Evolutionary conservation across 1,140 invertebrate species (phyloP).

Genomic region (Drosophila arizonae): DNA sequence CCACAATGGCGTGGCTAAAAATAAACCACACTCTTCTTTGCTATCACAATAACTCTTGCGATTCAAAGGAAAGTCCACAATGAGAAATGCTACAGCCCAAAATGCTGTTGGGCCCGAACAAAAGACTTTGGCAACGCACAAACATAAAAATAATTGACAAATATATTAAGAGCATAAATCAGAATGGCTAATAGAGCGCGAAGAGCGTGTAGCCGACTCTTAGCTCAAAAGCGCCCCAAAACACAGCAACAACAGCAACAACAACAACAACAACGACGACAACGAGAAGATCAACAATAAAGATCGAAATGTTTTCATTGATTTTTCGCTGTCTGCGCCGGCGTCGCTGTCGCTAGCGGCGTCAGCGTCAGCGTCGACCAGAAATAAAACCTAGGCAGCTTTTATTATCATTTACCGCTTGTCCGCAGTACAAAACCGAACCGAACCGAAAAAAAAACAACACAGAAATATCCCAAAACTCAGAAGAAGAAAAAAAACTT

Average conservation of each 20-base stretch:
- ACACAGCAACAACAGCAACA: neutral
- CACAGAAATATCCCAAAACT: constrained; percentile 28
- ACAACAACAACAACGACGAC: neutral
- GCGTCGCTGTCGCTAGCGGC: constrained; percentile 37
- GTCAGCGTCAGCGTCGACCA: constrained; percentile 21
- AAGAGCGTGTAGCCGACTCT: constrained; percentile 59
- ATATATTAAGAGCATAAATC: constrained; percentile 81
- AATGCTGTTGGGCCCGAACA: constrained; percentile 50
- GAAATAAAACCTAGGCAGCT: constrained; percentile 55
- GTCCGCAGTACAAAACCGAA: constrained; percentile 38
- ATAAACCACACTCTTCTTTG: constrained; percentile 45
- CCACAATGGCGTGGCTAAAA: constrained; percentile 49
- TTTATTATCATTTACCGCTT: constrained; percentile 81
- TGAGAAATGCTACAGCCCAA: constrained; percentile 36
- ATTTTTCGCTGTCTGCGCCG: constrained; percentile 54
- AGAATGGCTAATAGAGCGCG: constrained; percentile 67
- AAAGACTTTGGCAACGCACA: constrained; percentile 62
- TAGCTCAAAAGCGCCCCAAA: constrained; percentile 25
- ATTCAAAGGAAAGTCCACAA: constrained; percentile 32
- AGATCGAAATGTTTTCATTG: constrained; percentile 60
- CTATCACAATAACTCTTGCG: constrained; percentile 39
- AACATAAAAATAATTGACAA: constrained; percentile 78
- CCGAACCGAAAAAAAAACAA: constrained; percentile 13
- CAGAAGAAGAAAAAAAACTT: constrained; percentile 22
- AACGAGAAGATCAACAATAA: constrained; percentile 33